Base-by-base conservation (phyloP, 2,113 vertebrate genomes). In the Gymnorhina tibicen region DNA sequence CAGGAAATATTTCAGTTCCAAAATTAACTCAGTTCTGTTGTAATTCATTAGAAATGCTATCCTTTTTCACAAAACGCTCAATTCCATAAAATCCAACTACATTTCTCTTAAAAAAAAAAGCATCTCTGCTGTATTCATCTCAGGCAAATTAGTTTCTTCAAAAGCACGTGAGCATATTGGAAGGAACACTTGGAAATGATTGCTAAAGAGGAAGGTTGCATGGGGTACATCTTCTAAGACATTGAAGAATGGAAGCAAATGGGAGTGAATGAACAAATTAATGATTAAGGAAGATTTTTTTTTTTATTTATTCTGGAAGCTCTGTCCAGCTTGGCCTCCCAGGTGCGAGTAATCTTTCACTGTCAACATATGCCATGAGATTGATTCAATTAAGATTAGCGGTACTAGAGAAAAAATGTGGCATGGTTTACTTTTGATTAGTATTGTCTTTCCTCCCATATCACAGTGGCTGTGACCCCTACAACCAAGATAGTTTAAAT, bases 311-410 rank as follows among this genome's bases (percentile, higher is more conserved):
- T 98, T 97, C 97, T 95, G 97, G 97, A 97, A 97, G 95, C 97
- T 97, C 86, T 98, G 97, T 98, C 98, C 98, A 98, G 98, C 98
- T 97, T 98, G 99, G 98, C 99, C 99, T 99, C 98, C 99, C 98
- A 98, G 98, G 98, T 99, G 98, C 97, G 96, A 98, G 98, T 98
- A 98, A 99, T 99, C 98, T 98, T 99, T 99, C 98, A 99, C 98
- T 99, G 99, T 99, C 99, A 99, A 98, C 99, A 98, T 98, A 98
- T 97, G 98, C 99, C 98, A 98, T 85, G 97, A 99, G 98, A 99
- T 99, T 99, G 99, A 99, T 99, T 99, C 99, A 99, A 99, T 99
- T 99, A 99, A 99, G 99, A 99, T 99, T 99, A 99, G 99, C 97
- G 81, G 98, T 98, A 97, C 77, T 22, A 37, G 73, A 74, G 80